Percentiles rank a stretch among this genome's conserved stretches.
Conservation (phyloP, 2,888 invertebrate genomes). For the Dicycla oo region DNA sequence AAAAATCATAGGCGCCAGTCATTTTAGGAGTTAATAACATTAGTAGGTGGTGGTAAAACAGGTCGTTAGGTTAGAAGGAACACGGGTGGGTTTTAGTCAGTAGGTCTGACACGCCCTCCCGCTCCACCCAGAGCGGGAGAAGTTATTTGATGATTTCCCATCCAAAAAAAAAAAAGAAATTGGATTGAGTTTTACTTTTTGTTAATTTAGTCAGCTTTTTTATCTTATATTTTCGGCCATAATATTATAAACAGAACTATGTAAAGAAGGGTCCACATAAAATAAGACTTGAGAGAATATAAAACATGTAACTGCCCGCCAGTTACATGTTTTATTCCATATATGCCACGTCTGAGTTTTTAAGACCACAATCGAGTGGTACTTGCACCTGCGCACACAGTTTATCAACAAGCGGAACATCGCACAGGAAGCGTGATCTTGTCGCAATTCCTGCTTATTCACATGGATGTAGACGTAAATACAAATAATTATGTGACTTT, state of each 20-base stretch:
- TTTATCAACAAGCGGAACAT: constrained; percentile 64
- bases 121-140: too few species aligned
- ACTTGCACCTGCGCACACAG: constrained; percentile 27
- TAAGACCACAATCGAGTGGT: not conserved
- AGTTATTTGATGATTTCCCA: too few species aligned
- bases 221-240: not conserved
- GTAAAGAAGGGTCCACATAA: too few species aligned
- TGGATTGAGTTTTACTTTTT: not conserved
- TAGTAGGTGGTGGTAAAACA: not conserved
- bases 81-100: too few species aligned
- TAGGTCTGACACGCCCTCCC: too few species aligned
- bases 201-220: not conserved
- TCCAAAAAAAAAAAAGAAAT: too few species aligned
- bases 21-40: too few species aligned
- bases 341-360: not conserved
- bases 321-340: too few species aligned
- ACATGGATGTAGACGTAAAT: constrained; percentile 27
- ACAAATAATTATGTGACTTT: constrained; percentile 47
- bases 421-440: constrained; percentile 62
- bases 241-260: too few species aligned
- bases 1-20: too few species aligned
- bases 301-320: too few species aligned
- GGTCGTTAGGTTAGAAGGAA: not conserved
- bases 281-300: too few species aligned
- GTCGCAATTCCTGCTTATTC: constrained; percentile 55